These are phyloP conservation scores for Sycophila sp. DNA, from an alignment of 1,140 invertebrate genomes.

Conservation along the genomic window DNA sequence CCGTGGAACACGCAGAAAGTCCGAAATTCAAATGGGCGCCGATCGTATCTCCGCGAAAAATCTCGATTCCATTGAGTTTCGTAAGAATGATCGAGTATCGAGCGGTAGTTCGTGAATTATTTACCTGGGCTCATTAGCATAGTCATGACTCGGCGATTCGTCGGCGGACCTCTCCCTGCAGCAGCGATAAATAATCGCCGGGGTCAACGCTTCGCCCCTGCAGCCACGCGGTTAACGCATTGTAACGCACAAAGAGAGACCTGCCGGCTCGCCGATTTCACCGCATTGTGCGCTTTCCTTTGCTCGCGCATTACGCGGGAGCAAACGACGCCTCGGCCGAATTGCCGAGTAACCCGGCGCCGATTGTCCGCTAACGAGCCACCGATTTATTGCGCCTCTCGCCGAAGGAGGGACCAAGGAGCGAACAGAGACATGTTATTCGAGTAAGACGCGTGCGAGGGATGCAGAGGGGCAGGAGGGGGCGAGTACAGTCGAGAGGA, in stretches of 20 bases:
- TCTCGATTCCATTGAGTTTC: constrained; percentile 12
- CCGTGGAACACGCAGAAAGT: not conserved
- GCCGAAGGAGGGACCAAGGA: not conserved
- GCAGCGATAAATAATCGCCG: constrained; percentile 4
- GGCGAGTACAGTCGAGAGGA: not conserved
- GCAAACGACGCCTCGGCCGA: not conserved
- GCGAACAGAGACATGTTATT: constrained; percentile 15
- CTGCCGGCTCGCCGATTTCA: not conserved
- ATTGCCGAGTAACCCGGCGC: too few relatives aligned
- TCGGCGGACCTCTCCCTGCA: not conserved
- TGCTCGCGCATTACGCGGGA: constrained; percentile 7
- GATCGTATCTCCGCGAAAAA: not conserved
- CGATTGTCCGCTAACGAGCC: constrained; percentile 7
- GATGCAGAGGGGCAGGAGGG: not conserved
- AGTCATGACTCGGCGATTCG: constrained; percentile 23
- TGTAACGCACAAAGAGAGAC: too few relatives aligned
- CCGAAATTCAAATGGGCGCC: not conserved
- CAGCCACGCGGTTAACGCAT: too few relatives aligned
- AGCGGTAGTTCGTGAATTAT: constrained; percentile 19
- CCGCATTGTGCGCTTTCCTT: not conserved
- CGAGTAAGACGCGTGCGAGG: not conserved
- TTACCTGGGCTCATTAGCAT: constrained; percentile 33
- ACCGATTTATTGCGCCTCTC: not conserved
- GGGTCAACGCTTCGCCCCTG: not conserved
- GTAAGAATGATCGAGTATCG: not conserved